Conservation (phyloP, 2,888 invertebrate species). For the Dryococelus australis region DNA sequence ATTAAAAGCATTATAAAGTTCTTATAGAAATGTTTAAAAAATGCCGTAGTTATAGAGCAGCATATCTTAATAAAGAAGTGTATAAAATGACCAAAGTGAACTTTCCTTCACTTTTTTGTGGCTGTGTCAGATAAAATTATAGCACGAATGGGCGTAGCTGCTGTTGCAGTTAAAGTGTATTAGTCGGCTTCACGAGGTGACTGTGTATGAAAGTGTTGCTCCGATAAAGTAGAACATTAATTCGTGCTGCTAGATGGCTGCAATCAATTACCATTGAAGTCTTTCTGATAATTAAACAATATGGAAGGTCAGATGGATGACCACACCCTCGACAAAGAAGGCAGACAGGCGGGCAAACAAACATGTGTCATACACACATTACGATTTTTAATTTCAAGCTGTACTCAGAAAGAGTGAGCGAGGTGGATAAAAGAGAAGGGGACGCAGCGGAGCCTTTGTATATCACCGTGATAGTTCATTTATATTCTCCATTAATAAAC, state of each 20-base stretch:
- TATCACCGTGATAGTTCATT: neutral
- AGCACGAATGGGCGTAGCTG: neutral
- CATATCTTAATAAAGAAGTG: too few species aligned
- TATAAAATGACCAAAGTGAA: neutral
- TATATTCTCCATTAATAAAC: neutral
- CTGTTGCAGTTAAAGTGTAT: neutral
- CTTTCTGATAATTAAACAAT: slow-evolving; percentile 16
- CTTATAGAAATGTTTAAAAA: too few species aligned
- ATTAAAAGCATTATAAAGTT: too few species aligned
- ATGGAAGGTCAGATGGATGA: neutral
- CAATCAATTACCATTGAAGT: slow-evolving; percentile 16
- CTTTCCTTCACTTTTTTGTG: neutral
- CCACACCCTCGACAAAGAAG: slow-evolving; percentile 8
- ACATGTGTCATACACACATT: slow-evolving; percentile 2
- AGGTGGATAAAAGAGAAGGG: slow-evolving; percentile 3
- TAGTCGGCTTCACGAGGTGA: neutral
- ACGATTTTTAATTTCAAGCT: slow-evolving; percentile 1
- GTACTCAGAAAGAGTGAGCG: neutral
- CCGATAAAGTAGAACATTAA: neutral
- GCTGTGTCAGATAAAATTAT: neutral
- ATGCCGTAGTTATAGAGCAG: too few species aligned
- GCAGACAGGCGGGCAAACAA: neutral
- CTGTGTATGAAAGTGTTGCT: neutral
- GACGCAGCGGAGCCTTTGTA: neutral
- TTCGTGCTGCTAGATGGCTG: neutral